A percentile compares a stretch with the other conserved stretches of the same genome.
Evolutionary conservation across 2,113 vertebrate genomes (phyloP).

Genomic region (Salminus brasiliensis): DNA sequence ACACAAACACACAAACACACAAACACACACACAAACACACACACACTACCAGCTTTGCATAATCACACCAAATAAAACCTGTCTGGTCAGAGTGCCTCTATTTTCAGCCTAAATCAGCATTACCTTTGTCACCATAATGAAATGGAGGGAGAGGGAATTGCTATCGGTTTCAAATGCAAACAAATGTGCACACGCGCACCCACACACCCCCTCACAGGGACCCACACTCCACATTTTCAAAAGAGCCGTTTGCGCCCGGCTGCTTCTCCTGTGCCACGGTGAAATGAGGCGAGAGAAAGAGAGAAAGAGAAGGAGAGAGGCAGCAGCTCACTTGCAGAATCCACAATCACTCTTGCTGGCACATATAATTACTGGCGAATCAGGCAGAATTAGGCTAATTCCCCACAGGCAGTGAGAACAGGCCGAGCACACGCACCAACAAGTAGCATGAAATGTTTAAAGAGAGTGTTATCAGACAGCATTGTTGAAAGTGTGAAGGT

Average conservation of each 20-base stretch:
- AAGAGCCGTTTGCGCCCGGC: conserved; percentile 30
- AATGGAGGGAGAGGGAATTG: conserved; percentile 33
- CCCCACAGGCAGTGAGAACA: conserved; percentile 17
- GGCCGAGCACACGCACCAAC: conserved; percentile 32
- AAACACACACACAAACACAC: conserved; percentile 6
- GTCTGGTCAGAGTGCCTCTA: conserved; percentile 20
- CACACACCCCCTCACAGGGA: conserved; percentile 8
- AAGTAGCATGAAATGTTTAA: conserved; percentile 33
- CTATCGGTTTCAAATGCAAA: conserved; percentile 41
- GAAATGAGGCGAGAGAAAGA: conserved; percentile 33
- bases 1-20: not conserved
- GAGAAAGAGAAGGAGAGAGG: conserved; percentile 32
- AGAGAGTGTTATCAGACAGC: conserved; percentile 25
- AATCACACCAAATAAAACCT: conserved; percentile 12
- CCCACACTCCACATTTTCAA: conserved; percentile 38
- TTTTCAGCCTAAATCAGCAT: conserved; percentile 36
- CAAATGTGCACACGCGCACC: not conserved
- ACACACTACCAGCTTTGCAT: not conserved
- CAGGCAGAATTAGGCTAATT: conserved; percentile 40
- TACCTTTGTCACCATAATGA: conserved; percentile 37
- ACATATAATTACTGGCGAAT: conserved; percentile 39
- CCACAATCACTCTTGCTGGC: conserved; percentile 36
- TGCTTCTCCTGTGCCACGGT: conserved; percentile 27
- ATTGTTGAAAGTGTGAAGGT: conserved; percentile 33
- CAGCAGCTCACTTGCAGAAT: conserved; percentile 39